Conservation (phyloP, 2,113 vertebrate genomes). For the Serinus canaria region DNA sequence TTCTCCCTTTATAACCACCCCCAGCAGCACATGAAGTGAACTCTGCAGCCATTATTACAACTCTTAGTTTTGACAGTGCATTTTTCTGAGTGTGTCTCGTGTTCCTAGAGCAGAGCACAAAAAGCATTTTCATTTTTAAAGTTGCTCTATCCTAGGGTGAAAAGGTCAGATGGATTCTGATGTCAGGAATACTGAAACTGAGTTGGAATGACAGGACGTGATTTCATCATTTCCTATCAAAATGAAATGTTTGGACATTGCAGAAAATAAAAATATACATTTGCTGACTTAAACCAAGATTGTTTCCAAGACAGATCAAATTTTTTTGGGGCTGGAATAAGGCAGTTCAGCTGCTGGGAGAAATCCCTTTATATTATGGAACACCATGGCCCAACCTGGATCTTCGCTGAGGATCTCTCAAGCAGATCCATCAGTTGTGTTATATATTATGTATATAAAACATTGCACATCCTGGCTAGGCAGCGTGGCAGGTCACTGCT, state of each 20-base stretch:
- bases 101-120: not conserved
- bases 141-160: not conserved
- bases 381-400: not conserved
- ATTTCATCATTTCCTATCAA: constrained; percentile 10
- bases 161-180: not conserved
- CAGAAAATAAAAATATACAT: constrained; percentile 20
- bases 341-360: not conserved
- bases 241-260: constrained; percentile 17
- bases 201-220: not conserved
- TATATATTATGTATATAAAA: not conserved
- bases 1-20: not conserved
- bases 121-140: not conserved
- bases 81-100: not conserved
- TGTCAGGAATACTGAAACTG: constrained; percentile 2
- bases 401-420: not conserved
- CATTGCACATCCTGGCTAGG: not conserved
- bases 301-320: not conserved
- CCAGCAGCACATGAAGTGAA: not conserved
- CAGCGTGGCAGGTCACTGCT: not conserved
- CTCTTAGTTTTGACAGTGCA: not conserved
- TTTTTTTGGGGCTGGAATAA: not conserved
- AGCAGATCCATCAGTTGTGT: not conserved
- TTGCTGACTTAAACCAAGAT: constrained; percentile 8
- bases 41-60: not conserved
- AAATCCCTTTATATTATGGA: not conserved